Evolutionary conservation across 2,113 vertebrate species (phyloP).

Genomic region (Sylvilagus bachmani): DNA sequence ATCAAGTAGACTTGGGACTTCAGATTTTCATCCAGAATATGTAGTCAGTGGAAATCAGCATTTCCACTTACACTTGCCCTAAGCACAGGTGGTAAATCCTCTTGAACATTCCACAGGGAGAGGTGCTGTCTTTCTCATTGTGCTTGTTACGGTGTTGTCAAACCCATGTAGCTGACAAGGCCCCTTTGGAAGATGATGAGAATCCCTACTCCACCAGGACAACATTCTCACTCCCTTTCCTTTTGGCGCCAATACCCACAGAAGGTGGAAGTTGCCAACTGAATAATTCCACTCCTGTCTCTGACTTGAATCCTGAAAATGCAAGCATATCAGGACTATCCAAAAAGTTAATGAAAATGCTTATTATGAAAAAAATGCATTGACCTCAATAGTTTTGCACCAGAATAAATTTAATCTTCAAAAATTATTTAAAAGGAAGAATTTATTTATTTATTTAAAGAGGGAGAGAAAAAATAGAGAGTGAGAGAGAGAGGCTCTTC

Average conservation of each 20-base stretch:
- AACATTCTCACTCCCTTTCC: not conserved
- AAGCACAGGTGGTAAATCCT: not conserved
- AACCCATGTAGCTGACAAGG: not conserved
- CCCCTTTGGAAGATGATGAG: not conserved
- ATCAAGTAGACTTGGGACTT: not conserved
- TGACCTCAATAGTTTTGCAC: too few species aligned
- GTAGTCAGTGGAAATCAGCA: not conserved
- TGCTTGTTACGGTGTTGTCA: not conserved
- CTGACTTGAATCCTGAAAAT: not conserved
- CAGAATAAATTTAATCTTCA: too few species aligned
- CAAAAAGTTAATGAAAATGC: too few species aligned
- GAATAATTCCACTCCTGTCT: not conserved
- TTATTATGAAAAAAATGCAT: too few species aligned
- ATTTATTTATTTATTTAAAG: too few species aligned
- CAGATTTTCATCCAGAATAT: not conserved
- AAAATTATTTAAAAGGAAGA: too few species aligned
- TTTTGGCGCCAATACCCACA: not conserved
- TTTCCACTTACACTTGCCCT: not conserved
- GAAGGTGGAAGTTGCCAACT: not conserved
- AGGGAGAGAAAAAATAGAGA: too few species aligned
- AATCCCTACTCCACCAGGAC: not conserved
- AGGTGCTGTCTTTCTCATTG: not conserved
- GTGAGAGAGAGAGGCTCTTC: too few species aligned
- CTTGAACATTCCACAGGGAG: not conserved
- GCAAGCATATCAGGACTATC: too few species aligned